Conservation (phyloP, 2,797 vertebrate genomes). For the Poeciliopsis presidionis region DNA sequence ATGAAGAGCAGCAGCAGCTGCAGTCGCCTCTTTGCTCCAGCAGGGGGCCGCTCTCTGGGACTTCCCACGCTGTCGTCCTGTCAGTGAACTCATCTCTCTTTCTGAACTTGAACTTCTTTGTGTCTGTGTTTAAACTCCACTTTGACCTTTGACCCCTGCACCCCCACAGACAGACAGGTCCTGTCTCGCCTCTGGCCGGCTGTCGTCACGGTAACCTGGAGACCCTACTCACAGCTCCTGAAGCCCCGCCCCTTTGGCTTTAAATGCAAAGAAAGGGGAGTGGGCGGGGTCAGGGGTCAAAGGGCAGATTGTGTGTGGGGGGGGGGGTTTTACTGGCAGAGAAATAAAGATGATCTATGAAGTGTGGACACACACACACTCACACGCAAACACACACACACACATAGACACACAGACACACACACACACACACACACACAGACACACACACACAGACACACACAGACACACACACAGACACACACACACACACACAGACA, state of each 20-base stretch:
- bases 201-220: slow-evolving; percentile 43
- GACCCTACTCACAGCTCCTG: slow-evolving; percentile 19
- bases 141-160: slow-evolving; percentile 41
- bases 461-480: too few relatives aligned
- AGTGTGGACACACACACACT: not conserved
- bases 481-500: not conserved
- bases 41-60: not conserved
- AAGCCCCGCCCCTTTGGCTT: slow-evolving; percentile 2
- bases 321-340: not conserved
- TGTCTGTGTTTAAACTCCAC: slow-evolving; percentile 26
- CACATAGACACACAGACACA: too few relatives aligned
- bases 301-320: slow-evolving; percentile 6
- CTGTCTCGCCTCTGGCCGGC: slow-evolving; percentile 44
- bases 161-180: slow-evolving; percentile 56
- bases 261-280: not conserved
- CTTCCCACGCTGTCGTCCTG: not conserved
- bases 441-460: too few relatives aligned
- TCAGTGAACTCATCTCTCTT: not conserved
- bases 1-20: not conserved
- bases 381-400: not conserved
- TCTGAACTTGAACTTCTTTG: slow-evolving; percentile 42
- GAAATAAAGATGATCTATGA: slow-evolving; percentile 44
- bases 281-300: slow-evolving; percentile 33
- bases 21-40: not conserved
- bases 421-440: too few relatives aligned